Evolutionary conservation across 2,888 invertebrate species (phyloP), one percentile per base, ranked within the genome.

Genomic region (Dorcus parallelipipedus): DNA sequence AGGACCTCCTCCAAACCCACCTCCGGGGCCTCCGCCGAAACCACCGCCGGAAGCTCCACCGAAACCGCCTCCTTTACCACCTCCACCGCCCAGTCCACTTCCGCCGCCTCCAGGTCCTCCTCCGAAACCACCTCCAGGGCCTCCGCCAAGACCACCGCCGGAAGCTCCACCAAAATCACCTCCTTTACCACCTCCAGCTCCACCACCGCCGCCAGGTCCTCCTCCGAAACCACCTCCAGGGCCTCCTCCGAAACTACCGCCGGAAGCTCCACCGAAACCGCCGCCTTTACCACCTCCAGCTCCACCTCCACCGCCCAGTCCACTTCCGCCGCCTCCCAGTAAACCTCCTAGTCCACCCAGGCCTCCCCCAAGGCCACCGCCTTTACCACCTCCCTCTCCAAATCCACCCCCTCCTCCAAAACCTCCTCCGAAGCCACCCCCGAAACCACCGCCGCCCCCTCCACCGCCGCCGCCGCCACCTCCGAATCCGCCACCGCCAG

Each of bases 361-460:
- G n/a, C 62, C 60, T 53, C 59, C 57, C 38, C 45, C 50, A 9
- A 26, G 17, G n/a, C 50, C 54, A 55, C 49, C 41, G 38, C 45
- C 47, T 9, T 43, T 38, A 9, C 54, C 58, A 38, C 52, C 47
- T 3, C 64, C 62, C 43, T 60, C 54, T 10, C 62, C 65, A 14
- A 54, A 45, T 50, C 66, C 64, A 38, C 55, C 51, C 9, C 67
- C 64, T 9, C 57, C 58, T 10, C 64, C 62, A 41, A 45, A 69
- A 73, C 79, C 60, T 6, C 56, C 60, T 14, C 60, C 62, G 53
- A 33, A 51, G 9, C 56, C 54, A 17, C 54, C 48, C 74, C 80
- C 71, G 75, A 42, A n/a, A 14, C 45, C 56, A 38, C 23, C 43
- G 23, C 54, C 54, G 33, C 53, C 58, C 17, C 39, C 50, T n/a